Conservation (phyloP, 2,888 invertebrate genomes). For the Tineola bisselliella region DNA sequence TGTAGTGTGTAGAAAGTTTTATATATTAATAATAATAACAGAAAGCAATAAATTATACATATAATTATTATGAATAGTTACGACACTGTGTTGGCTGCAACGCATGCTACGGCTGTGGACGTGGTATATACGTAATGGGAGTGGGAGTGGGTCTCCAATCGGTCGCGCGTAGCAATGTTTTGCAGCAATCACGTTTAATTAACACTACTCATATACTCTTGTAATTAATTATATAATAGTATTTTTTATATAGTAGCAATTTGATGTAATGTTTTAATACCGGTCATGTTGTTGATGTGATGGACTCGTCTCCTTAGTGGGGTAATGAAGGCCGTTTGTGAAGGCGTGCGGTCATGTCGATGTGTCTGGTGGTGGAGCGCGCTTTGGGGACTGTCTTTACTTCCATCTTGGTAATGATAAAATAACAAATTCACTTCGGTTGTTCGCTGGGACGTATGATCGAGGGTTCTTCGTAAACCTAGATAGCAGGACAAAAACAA, state of each 20-base stretch:
- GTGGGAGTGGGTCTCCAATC: too few relatives aligned
- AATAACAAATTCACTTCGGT: too few relatives aligned
- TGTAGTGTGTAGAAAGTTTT: conserved; percentile 63
- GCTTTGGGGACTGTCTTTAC: too few relatives aligned
- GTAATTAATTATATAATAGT: conserved; percentile 35
- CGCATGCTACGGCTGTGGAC: too few relatives aligned
- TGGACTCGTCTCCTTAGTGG: background rate
- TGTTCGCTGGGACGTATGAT: too few relatives aligned
- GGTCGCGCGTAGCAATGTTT: background rate
- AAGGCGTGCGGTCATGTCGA: conserved; percentile 51
- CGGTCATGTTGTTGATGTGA: background rate
- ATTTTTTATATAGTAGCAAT: conserved; percentile 36
- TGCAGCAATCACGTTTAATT: conserved; percentile 54
- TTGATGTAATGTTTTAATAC: background rate
- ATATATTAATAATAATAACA: conserved; percentile 33
- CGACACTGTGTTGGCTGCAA: background rate
- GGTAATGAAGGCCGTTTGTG: conserved; percentile 28
- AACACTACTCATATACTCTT: conserved; percentile 52
- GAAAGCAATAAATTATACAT: conserved; percentile 7
- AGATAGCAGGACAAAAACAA: too few relatives aligned
- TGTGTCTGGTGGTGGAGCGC: conserved; percentile 12
- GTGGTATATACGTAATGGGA: too few relatives aligned
- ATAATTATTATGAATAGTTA: background rate
- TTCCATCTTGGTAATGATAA: too few relatives aligned
- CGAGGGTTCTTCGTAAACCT: too few relatives aligned